Evolutionary conservation across 2,888 invertebrate species (phyloP), one percentile per base, ranked within the genome.

Genomic region (Archips xylosteana): DNA sequence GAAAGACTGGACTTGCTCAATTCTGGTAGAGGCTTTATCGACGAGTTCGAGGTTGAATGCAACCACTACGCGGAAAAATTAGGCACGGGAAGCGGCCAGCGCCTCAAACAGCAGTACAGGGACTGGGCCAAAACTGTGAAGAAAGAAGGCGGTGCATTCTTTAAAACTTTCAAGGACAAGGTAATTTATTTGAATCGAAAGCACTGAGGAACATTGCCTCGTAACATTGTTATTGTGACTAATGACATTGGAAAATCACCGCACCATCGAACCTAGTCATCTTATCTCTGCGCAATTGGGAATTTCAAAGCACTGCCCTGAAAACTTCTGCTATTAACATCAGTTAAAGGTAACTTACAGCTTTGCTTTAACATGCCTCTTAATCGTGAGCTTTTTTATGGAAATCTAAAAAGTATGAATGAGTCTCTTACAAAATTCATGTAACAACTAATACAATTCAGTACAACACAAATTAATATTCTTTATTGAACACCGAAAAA

Each of bases 11-110:
- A 98, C 80, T 96, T 98, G 95, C 95, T 99, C 77, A 99, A 99
- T 88, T 96, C 97, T n/a, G 99, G 99, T 0, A 95, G 97, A 74
- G 98, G 98, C 0, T 98, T 98, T 87, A 97, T 97, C 49, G 99
- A 99, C 88, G 98, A 99, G 86, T 99, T 99, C 90, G 99, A 99
- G 91, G 95, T 97, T 85, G 99, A 99, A 90, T 94, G 94, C 77
- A 91, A 89, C 74, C 74, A 82, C 45, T 93, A 97, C 96, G 74
- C 97, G 70, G 87, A 95, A 85, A 83, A 94, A 87, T 85, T 94
- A 81, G 84, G 93, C 88, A 87, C 91, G 0, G 92, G 95, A 79
- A 89, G 94, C 83, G 90, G 95, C 71, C 90, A 95, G 87, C 88
- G 85, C 51, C 80, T 93, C 5, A 93, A 91, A 76, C 92, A 91